Base-by-base conservation (phyloP, 1,140 invertebrate genomes). In the Hylaeus volcanicus region DNA sequence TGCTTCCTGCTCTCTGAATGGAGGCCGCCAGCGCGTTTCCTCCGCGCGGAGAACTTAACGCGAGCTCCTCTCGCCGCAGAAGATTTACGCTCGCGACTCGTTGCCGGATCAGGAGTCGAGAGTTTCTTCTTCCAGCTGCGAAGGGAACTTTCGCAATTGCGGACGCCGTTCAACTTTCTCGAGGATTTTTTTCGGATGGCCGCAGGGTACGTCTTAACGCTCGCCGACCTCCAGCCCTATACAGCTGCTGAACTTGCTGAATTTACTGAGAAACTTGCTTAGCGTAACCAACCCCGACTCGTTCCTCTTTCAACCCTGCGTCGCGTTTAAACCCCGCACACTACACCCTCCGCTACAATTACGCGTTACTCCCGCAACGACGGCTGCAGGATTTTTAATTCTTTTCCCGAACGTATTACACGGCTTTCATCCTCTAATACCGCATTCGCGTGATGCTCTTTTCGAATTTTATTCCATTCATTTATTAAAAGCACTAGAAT, bases 261-360 rank as follows among this genome's bases (percentile, higher is more conserved):
- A 89, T 88, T 89, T 89, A 88, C 86, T 82, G 81, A 69, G 66
- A 88, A 89, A 89, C 88, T 89, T 89, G 85, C 79, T 72, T 74
- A 85, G 73, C 81, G 78, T 88, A 87, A 86, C 86, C 71, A 70
- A 84, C 74, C 83, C 60, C 76, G n/a, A 55, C 72, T 64, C 76
- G 64, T 65, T 74, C 64, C 64, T 75, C 60, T 76, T 86, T 83
- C 63, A 78, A 74, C 70, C 68, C 69, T 69, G n/a, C 73, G 58
- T 69, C 58, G 51, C 65, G 79, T 73, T 84, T 73, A 68, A 68
- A 3, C 48, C 60, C 53, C 15, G 39, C n/a, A 11, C 65, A n/a
- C 3, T 45, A 51, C 12, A 1, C 15, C 5, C 51, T 14, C 6
- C 55, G n/a, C 9, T 69, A 26, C 65, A 45, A 65, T 37, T 60